Conservation (phyloP, 1,140 invertebrate species). For the Steinernema feltiae region DNA sequence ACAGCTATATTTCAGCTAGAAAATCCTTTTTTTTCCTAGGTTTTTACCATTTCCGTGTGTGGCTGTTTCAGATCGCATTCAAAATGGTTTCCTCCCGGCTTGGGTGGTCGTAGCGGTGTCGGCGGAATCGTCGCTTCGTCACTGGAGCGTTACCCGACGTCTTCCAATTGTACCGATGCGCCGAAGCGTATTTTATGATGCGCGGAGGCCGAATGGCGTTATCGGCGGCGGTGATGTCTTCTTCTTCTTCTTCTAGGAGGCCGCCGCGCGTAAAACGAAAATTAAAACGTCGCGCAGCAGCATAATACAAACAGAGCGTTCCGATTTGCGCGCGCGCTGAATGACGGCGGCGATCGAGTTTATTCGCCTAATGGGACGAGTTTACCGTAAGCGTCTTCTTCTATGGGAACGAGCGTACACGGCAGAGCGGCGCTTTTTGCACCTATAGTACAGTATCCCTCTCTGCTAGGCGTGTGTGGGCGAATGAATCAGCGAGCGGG, state of each 20-base stretch:
- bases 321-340: background rate
- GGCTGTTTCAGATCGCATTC: background rate
- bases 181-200: constrained; percentile 13
- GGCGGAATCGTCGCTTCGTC: background rate
- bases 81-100: background rate
- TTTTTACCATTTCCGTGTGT: background rate
- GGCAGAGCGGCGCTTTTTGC: background rate
- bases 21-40: background rate
- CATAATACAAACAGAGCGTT: background rate
- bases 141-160: constrained; percentile 13
- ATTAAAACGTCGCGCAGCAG: background rate
- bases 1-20: background rate
- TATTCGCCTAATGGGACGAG: background rate
- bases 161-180: constrained; percentile 15
- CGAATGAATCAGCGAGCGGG: background rate
- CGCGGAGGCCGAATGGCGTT: background rate
- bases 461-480: too few relatives aligned
- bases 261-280: background rate
- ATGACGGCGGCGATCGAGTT: background rate
- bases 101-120: background rate
- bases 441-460: too few relatives aligned
- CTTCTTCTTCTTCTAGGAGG: background rate
- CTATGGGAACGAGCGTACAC: background rate
- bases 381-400: background rate
- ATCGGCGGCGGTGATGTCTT: background rate